Evolutionary conservation across 2,797 vertebrate genomes (phyloP), one percentile per base, ranked within the genome.

Genomic region (Poecilia wingei): DNA sequence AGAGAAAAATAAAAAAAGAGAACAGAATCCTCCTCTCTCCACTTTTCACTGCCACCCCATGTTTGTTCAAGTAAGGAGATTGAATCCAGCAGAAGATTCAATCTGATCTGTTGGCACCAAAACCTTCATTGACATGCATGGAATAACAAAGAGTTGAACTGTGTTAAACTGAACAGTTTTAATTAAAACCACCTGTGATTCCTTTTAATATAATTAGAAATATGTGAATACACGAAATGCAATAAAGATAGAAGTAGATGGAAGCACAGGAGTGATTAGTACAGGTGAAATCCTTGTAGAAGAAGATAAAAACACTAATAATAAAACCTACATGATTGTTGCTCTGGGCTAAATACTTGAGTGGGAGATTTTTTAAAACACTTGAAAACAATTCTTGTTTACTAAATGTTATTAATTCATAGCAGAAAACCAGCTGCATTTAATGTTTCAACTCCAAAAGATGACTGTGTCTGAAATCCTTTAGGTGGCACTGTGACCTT

Each of bases 81-180:
- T 68, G 20, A 68, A 68, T 68, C 33, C 20, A 68, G 64, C 64
- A 25, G 64, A 68, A 16, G 64, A 33, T 61, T 61, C 57, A 61
- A 61, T 33, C 33, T 61, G 57, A 61, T 61, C 28, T 33, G 28
- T 33, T 61, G 28, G 57, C 18, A 25, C 18, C 9, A 22, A 66
- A 39, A 39, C 33, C 36, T 41, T 22, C 33, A 39, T 41, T 39
- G 36, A 68, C 64, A 68, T 41, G 36, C 2, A 33, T 39, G 36
- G 36, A 41, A 68, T 3, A 31, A 13, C n/a, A 61, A 59, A 12
- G 28, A 31, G 13, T 16, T 61, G 2, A 31, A 33, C 28, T 31
- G 57, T 31, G 6, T 31, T 31, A 33, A 61, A 33, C 59, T 20
- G 16, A 64, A 64, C 59, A 22, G 49, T 36, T 57, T 57, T n/a